Evolutionary conservation across 53 echinoderm and acorn worm species (phyloP).

Genomic region (Holothuria leucospilota): DNA sequence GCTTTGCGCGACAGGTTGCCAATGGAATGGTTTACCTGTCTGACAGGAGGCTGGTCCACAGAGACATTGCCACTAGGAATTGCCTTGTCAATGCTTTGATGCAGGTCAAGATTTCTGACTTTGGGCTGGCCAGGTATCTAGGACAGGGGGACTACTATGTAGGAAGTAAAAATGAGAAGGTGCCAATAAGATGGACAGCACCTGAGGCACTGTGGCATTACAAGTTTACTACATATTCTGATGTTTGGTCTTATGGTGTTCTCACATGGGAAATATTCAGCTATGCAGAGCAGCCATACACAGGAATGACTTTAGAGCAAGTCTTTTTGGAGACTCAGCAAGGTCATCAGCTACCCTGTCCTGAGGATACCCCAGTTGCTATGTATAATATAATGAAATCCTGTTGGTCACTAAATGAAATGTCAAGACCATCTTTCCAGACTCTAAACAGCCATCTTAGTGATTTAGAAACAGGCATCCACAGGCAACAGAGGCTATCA

Average conservation of each 20-base stretch:
- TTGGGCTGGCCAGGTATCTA: conserved; percentile 91
- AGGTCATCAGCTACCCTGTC: conserved; percentile 74
- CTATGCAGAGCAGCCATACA: conserved; percentile 92
- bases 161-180: conserved; percentile 86
- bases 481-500: conserved; percentile 24
- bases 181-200: conserved; percentile 94
- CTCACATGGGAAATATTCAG: conserved; percentile 95
- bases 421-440: conserved; percentile 75
- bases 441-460: conserved; percentile 43
- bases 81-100: conserved; percentile 83
- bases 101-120: conserved; percentile 98
- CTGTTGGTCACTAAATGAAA: conserved; percentile 77
- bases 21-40: conserved; percentile 91
- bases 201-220: conserved; percentile 96
- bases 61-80: conserved; percentile 96
- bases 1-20: conserved; percentile 89
- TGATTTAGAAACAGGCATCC: conserved; percentile 29
- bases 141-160: conserved; percentile 70
- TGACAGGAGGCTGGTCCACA: conserved; percentile 83
- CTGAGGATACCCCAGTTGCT: conserved; percentile 74
- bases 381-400: conserved; percentile 75
- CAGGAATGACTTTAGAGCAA: conserved; percentile 82
- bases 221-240: conserved; percentile 84
- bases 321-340: conserved; percentile 87
- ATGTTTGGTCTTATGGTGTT: conserved; percentile 95